Evolutionary conservation across 2,888 invertebrate species (phyloP).

Genomic region (Sminthurinus aureus): DNA sequence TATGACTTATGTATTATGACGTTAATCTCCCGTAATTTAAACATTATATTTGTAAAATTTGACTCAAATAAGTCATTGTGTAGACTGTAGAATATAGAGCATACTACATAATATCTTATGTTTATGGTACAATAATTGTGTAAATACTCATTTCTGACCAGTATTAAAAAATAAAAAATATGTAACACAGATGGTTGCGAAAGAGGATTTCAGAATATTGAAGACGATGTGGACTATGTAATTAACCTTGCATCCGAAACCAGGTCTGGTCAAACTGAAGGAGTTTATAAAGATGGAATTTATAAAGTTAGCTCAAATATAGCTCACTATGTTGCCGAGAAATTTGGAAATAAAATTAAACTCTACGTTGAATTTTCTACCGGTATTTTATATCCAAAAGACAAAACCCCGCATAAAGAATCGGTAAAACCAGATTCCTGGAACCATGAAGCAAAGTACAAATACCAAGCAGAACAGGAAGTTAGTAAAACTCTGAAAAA

Average conservation of each 20-base stretch:
- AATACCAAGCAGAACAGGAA: slow-evolving; percentile 81
- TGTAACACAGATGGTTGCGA: slow-evolving; percentile 77
- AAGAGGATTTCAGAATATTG: slow-evolving; percentile 73
- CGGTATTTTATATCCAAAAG: slow-evolving; percentile 80
- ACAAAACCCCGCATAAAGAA: slow-evolving; percentile 81
- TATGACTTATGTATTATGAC: neutral
- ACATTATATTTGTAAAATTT: neutral
- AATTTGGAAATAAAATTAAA: slow-evolving; percentile 67
- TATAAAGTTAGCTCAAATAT: slow-evolving; percentile 78
- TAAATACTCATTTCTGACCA: neutral
- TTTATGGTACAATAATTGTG: neutral
- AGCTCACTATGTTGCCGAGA: slow-evolving; percentile 71
- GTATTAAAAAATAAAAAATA: no score
- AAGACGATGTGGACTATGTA: slow-evolving; percentile 74
- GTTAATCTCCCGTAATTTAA: no score
- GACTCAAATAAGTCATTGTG: no score
- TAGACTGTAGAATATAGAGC: no score
- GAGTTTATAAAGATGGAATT: slow-evolving; percentile 90
- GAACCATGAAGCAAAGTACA: slow-evolving; percentile 84
- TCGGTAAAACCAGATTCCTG: slow-evolving; percentile 80
- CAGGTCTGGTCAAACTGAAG: slow-evolving; percentile 84
- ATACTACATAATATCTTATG: no score
- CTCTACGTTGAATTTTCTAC: slow-evolving; percentile 85
- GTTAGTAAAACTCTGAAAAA: slow-evolving; percentile 74
- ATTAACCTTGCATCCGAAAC: slow-evolving; percentile 94